Conservation (phyloP, 2,888 invertebrate species). For the Pseudococcus longispinus region DNA sequence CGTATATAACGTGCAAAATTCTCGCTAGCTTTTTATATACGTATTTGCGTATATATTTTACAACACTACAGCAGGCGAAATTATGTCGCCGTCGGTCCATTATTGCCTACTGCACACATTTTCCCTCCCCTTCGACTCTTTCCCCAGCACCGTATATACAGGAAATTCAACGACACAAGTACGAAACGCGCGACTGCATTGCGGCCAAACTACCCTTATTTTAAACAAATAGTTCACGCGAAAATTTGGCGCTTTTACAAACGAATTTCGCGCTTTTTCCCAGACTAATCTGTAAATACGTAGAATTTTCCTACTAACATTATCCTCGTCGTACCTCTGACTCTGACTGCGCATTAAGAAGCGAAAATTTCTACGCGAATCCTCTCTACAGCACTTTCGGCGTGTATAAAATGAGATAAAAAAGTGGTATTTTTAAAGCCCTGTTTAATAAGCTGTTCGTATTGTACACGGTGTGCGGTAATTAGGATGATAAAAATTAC, state of each 20-base stretch:
- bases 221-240: conserved; percentile 45
- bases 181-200: conserved; percentile 48
- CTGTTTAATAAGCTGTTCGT: background rate
- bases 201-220: conserved; percentile 51
- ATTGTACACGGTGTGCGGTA: background rate
- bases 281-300: background rate
- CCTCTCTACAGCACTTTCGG: background rate
- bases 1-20: background rate
- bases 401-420: background rate
- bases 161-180: conserved; percentile 23
- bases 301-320: background rate
- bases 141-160: background rate
- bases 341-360: too few relatives aligned
- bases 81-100: conserved; percentile 2
- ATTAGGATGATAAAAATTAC: conserved; percentile 4
- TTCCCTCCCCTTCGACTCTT: background rate
- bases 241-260: conserved; percentile 51
- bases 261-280: conserved; percentile 44
- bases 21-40: background rate
- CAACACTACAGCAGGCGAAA: background rate
- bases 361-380: background rate
- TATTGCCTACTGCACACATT: background rate
- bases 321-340: background rate
- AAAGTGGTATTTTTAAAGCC: conserved; percentile 1
- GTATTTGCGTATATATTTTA: background rate